These are phyloP conservation scores for Erinaceus europaeus DNA, from an alignment of 2,113 vertebrate genomes.

Conservation along the genomic window DNA sequence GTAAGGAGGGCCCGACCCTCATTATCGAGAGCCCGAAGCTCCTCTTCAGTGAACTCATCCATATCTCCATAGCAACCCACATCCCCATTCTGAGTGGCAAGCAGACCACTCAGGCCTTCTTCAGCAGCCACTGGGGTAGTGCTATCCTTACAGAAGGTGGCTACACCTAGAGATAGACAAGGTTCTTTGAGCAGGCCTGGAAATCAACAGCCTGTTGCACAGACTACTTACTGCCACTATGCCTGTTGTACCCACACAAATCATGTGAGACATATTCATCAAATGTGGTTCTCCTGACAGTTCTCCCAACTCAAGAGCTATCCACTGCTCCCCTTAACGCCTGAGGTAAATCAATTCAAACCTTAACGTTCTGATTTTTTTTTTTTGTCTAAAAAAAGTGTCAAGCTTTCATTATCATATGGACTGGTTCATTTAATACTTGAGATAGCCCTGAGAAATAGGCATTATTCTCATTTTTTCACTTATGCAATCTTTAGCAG, in stretches of 20 bases:
- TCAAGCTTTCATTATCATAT: slow-evolving; percentile 24
- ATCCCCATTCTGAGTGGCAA: slow-evolving; percentile 80
- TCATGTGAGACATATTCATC: slow-evolving; percentile 5
- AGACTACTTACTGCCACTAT: too few relatives aligned
- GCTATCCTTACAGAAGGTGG: slow-evolving; percentile 88
- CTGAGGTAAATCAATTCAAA: slow-evolving; percentile 9
- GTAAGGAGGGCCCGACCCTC: slow-evolving; percentile 90
- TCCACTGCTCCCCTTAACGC: not conserved
- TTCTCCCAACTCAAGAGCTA: slow-evolving; percentile 14
- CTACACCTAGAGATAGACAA: slow-evolving; percentile 81
- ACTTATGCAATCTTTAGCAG: not conserved
- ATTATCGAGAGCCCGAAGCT: slow-evolving; percentile 87
- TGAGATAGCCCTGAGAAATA: not conserved
- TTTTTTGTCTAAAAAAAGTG: slow-evolving; percentile 10
- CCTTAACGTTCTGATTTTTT: not conserved
- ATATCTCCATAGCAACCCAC: slow-evolving; percentile 87
- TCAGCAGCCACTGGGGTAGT: slow-evolving; percentile 88
- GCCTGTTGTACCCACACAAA: not conserved
- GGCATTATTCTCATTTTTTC: not conserved
- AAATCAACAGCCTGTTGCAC: not conserved
- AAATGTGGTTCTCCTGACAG: not conserved
- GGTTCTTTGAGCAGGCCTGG: slow-evolving; percentile 9
- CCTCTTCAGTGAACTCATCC: slow-evolving; percentile 84
- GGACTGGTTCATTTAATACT: not conserved
- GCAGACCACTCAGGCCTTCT: slow-evolving; percentile 89